phyloP scores from a whole-genome alignment of 1,140 invertebrate genomes.

The Cydia amplana region DNA sequence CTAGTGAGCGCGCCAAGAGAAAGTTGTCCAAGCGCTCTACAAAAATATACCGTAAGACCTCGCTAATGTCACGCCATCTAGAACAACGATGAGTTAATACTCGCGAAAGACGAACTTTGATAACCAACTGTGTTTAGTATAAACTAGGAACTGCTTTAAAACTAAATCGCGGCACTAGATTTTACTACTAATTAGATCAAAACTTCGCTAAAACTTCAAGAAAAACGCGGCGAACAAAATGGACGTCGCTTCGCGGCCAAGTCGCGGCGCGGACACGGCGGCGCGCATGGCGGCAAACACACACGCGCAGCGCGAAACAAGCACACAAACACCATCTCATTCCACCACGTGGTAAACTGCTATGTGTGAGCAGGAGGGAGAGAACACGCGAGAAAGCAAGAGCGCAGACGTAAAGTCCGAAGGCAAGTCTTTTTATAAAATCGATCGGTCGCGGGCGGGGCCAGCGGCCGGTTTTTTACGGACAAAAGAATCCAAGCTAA shows the following conservation, averaged over 20 bases:
- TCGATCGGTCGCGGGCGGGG: conserved; percentile 37
- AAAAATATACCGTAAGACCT: conserved; percentile 4
- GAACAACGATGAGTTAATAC: background rate
- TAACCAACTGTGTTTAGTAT: background rate
- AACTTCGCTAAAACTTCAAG: conserved; percentile 19
- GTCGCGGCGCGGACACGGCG: conserved; percentile 52
- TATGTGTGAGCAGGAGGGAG: conserved; percentile 41
- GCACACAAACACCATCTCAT: conserved; percentile 55
- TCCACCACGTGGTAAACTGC: conserved; percentile 42
- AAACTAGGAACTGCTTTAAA: background rate
- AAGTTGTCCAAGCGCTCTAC: background rate
- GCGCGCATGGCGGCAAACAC: conserved; percentile 68
- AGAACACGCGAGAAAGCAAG: conserved; percentile 66
- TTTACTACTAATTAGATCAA: background rate
- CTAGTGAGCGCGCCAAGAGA: background rate
- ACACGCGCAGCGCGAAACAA: conserved; percentile 65
- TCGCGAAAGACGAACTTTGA: background rate
- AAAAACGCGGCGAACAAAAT: conserved; percentile 24
- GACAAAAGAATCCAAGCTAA: background rate
- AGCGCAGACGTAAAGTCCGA: conserved; percentile 58
- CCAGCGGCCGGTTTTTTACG: conserved; percentile 48
- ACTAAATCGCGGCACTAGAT: background rate
- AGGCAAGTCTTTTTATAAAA: conserved; percentile 27
- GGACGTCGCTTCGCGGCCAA: conserved; percentile 56
- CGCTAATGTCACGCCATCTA: background rate